Evolutionary conservation across 2,797 vertebrate genomes (phyloP).

Genomic region (Thamnophis elegans): DNA sequence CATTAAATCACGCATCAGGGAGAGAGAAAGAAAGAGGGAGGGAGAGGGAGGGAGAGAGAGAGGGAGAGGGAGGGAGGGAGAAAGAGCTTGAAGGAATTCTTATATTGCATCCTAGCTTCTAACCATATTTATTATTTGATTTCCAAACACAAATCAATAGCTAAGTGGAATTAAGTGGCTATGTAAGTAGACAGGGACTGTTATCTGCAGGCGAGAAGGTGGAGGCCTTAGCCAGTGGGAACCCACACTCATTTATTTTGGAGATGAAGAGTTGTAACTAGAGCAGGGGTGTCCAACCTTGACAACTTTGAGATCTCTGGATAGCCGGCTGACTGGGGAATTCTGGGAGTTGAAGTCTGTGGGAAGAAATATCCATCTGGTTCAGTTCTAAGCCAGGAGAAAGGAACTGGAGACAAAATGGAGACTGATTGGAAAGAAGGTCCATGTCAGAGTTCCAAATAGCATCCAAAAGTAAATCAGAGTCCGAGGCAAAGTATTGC

Average conservation of each 20-base stretch:
- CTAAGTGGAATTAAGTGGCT: conserved; percentile 52
- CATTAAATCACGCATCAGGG: conserved; percentile 48
- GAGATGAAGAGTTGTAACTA: background rate
- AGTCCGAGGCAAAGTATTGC: too few species aligned
- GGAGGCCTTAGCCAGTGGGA: background rate
- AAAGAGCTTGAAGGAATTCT: conserved; percentile 11
- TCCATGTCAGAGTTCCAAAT: too few species aligned
- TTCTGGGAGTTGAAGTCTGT: background rate
- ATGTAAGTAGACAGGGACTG: conserved; percentile 49
- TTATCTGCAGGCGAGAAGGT: conserved; percentile 33
- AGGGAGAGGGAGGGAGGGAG: background rate
- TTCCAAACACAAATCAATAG: conserved; percentile 69
- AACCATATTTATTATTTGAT: conserved; percentile 65
- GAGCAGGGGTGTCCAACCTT: background rate
- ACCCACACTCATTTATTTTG: conserved; percentile 4
- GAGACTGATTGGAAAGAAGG: too few species aligned
- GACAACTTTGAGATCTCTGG: too few species aligned
- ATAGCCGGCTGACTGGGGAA: too few species aligned
- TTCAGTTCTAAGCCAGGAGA: too few species aligned
- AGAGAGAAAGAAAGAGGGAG: background rate
- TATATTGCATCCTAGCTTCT: conserved; percentile 50
- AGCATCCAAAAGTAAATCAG: too few species aligned
- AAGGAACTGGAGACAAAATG: too few species aligned
- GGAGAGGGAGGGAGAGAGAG: background rate
- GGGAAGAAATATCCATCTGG: too few species aligned